Evolutionary conservation across 2,888 invertebrate species (phyloP).

Genomic region (Amphiduros pacificus): DNA sequence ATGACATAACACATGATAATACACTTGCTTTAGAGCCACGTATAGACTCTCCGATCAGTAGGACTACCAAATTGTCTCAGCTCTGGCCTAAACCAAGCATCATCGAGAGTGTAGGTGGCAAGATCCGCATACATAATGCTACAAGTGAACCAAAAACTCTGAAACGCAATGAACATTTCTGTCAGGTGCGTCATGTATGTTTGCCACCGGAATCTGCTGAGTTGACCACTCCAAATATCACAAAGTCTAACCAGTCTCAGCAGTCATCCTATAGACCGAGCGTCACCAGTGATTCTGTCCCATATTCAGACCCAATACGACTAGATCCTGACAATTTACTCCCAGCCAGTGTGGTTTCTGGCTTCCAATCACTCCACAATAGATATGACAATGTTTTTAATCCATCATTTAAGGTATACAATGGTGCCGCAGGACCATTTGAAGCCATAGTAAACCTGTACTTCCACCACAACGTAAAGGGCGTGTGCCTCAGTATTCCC

Average conservation of each 20-base stretch:
- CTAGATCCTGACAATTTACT: conserved; percentile 24
- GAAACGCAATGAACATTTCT: conserved; percentile 29
- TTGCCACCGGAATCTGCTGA: neutral
- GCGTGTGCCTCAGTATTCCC: conserved; percentile 17
- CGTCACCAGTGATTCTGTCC: too few species aligned
- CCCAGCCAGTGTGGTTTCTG: neutral
- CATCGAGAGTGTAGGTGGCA: conserved; percentile 17
- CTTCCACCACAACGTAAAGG: conserved; percentile 21
- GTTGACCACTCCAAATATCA: too few species aligned
- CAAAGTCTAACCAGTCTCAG: too few species aligned
- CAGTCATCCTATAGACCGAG: too few species aligned
- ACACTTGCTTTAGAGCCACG: neutral
- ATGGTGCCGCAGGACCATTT: neutral
- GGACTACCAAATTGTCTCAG: neutral
- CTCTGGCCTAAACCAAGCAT: conserved; percentile 16
- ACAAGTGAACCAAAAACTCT: conserved; percentile 13
- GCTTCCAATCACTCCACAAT: neutral
- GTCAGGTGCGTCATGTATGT: neutral
- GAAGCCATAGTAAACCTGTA: conserved; percentile 6
- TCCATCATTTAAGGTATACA: neutral
- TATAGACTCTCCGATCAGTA: neutral
- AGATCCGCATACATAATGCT: conserved; percentile 20
- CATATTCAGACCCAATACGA: conserved; percentile 12
- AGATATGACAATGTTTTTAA: conserved; percentile 9
- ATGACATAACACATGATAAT: neutral